phyloP scores from a whole-genome alignment of 2,888 invertebrate genomes.

The Metacarcinus magister region DNA sequence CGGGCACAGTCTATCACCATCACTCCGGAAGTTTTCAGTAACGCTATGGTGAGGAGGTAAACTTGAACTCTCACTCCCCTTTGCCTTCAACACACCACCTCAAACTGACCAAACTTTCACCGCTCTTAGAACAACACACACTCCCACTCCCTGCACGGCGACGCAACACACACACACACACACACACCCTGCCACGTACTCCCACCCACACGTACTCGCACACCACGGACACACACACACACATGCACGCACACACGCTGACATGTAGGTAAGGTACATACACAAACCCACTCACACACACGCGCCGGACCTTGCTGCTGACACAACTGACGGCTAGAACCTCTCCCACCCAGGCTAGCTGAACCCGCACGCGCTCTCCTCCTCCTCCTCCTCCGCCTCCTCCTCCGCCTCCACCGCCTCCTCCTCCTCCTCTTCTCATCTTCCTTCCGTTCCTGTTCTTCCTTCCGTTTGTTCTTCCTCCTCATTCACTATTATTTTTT shows the following conservation, averaged over 20 bases:
- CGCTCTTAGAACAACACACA: neutral
- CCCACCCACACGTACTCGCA: neutral
- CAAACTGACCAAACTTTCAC: too few species aligned
- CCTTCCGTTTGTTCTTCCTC: neutral
- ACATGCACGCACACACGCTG: neutral
- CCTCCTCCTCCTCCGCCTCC: neutral
- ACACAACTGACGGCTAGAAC: neutral
- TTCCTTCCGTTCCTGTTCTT: neutral
- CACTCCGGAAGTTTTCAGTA: too few species aligned
- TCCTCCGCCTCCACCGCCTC: conserved; percentile 12
- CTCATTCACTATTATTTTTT: neutral
- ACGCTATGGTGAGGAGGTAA: too few species aligned
- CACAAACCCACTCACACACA: neutral
- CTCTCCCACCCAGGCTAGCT: neutral
- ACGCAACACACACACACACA: neutral
- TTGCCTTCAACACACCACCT: too few species aligned
- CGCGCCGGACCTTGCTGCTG: neutral
- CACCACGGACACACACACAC: neutral
- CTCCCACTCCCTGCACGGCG: neutral
- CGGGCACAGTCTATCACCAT: too few species aligned
- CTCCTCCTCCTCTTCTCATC: neutral
- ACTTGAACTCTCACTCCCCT: too few species aligned
- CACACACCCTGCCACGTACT: neutral
- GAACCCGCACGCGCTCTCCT: conserved; percentile 26
- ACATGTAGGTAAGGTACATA: neutral